These are phyloP conservation scores for Pipra filicauda DNA, from an alignment of 2,113 vertebrate species.

Conservation along the genomic window DNA sequence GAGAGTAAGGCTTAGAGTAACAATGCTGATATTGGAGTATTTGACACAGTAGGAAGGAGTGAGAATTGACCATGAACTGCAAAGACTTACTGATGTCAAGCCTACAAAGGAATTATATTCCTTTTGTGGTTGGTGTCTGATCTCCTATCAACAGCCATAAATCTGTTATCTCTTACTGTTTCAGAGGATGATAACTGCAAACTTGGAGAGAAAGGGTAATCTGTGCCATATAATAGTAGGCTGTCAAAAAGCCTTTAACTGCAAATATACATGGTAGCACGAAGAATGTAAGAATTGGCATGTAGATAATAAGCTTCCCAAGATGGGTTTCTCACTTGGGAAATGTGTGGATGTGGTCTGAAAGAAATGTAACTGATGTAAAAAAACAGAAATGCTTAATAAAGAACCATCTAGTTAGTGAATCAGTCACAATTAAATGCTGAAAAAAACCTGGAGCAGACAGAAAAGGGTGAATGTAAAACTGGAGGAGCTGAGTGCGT, in stretches of 20 bases:
- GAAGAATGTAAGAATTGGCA: neutral
- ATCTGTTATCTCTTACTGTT: slow-evolving; percentile 38
- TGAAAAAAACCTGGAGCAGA: neutral
- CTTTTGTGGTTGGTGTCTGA: slow-evolving; percentile 39
- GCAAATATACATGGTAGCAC: neutral
- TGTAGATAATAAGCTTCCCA: neutral
- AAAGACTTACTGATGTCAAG: slow-evolving; percentile 4
- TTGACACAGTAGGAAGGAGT: slow-evolving; percentile 23
- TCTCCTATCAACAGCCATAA: slow-evolving; percentile 36
- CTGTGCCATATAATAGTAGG: slow-evolving; percentile 18
- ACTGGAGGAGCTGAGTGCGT: neutral
- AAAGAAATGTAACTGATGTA: neutral
- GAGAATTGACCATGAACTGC: slow-evolving; percentile 29
- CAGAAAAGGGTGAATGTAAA: neutral
- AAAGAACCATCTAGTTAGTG: neutral
- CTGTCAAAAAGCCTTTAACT: slow-evolving; percentile 15
- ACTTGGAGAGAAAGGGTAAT: slow-evolving; percentile 37
- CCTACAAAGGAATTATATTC: slow-evolving; percentile 32
- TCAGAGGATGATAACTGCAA: slow-evolving; percentile 25
- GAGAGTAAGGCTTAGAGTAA: slow-evolving; percentile 15
- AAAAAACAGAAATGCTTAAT: neutral
- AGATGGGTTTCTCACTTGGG: neutral
- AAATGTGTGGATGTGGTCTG: neutral
- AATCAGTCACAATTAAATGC: neutral
- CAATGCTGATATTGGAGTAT: slow-evolving; percentile 6